Evolutionary conservation across 2,113 vertebrate species (phyloP).

Genomic region (Thinocorus orbignyianus): DNA sequence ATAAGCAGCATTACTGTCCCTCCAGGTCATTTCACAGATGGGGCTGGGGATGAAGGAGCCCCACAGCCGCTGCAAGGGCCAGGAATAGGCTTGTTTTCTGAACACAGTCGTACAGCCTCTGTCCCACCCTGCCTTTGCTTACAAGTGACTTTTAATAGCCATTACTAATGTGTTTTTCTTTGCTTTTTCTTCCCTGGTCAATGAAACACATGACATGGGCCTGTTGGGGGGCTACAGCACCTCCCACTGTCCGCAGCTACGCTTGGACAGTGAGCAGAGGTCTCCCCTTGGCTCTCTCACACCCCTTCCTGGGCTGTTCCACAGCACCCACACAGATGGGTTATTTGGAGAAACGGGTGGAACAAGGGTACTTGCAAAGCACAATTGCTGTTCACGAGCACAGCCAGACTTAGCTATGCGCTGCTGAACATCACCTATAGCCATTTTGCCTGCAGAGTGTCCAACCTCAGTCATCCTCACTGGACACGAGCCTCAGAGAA

Average conservation of each 20-base stretch:
- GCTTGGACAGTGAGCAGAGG: background rate
- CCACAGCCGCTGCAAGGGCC: background rate
- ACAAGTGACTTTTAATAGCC: background rate
- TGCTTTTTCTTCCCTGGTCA: background rate
- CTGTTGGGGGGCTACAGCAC: background rate
- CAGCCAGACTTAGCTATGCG: background rate
- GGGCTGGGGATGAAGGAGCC: background rate
- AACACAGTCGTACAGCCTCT: background rate
- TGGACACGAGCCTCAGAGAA: rapidly evolving
- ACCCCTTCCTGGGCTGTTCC: background rate
- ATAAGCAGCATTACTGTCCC: rapidly evolving
- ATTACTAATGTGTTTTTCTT: background rate
- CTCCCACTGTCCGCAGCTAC: background rate
- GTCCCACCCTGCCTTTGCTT: background rate
- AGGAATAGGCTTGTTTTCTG: background rate
- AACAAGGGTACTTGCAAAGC: background rate
- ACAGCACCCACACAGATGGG: background rate
- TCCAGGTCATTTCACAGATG: background rate
- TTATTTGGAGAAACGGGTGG: background rate
- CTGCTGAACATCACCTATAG: background rate
- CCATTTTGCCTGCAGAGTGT: background rate
- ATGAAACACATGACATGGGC: background rate
- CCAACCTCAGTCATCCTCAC: background rate
- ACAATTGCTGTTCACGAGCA: background rate
- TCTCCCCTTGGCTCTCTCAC: background rate